A percentile compares a stretch with the other conserved stretches of the same genome.
Evolutionary conservation across 2,888 invertebrate genomes (phyloP).

Genomic region (Cremastobaeus sp.): DNA sequence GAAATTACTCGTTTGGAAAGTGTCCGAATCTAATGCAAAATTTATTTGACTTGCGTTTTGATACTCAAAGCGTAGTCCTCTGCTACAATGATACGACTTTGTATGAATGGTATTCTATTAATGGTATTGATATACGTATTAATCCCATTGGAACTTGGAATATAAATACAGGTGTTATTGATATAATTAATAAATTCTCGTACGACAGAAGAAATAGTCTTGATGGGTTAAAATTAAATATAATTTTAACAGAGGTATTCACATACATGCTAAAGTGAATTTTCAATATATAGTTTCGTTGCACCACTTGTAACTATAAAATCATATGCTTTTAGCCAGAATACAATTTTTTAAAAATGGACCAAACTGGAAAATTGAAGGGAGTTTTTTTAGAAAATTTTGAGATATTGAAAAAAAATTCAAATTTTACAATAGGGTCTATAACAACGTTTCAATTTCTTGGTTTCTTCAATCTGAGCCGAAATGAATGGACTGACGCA

Average conservation of each 20-base stretch:
- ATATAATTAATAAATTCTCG: background rate
- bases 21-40: background rate
- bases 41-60: conserved; percentile 12
- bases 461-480: background rate
- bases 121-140: conserved; percentile 2
- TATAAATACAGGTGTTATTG: background rate
- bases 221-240: background rate
- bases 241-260: background rate
- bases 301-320: background rate
- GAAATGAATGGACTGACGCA: background rate
- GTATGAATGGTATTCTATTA: conserved; percentile 25
- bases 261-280: background rate
- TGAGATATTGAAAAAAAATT: background rate
- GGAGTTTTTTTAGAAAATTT: background rate
- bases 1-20: background rate
- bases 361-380: background rate
- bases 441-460: background rate
- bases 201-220: conserved; percentile 11
- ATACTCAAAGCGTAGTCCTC: conserved; percentile 7
- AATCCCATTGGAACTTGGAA: background rate
- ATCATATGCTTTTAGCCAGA: background rate
- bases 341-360: background rate
- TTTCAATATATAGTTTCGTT: background rate
- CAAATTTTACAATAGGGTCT: background rate
- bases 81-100: background rate